A percentile compares a stretch with the other conserved stretches of the same genome.
These are phyloP conservation scores for Euzophera pinguis DNA, from an alignment of 2,888 invertebrate species.

Conservation along the genomic window DNA sequence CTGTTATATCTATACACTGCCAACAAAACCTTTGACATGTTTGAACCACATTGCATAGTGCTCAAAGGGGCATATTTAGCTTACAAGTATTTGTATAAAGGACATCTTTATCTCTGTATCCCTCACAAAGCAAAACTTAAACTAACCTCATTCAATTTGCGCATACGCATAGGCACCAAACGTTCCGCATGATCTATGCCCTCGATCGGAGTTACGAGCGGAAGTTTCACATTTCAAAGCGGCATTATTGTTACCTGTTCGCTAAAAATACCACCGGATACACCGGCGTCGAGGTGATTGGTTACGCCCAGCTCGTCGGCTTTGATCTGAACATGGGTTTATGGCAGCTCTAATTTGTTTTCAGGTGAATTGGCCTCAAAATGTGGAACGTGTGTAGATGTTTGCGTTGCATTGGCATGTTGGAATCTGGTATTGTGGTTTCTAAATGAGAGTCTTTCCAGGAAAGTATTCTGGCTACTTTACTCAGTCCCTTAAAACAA, in stretches of 20 bases:
- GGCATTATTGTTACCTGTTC: constrained; percentile 76
- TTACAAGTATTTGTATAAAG: too few relatives aligned
- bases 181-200: constrained; percentile 8
- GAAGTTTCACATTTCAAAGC: constrained; percentile 77
- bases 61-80: too few relatives aligned
- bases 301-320: constrained; percentile 46
- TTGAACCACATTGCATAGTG: too few relatives aligned
- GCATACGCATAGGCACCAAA: constrained; percentile 10
- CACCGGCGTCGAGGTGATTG: constrained; percentile 18
- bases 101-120: neutral
- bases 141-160: neutral
- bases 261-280: constrained; percentile 55
- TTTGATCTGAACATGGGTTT: constrained; percentile 43
- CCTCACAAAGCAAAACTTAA: neutral
- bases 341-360: neutral
- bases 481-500: too few relatives aligned
- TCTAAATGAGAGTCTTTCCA: too few relatives aligned
- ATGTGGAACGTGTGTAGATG: too few relatives aligned
- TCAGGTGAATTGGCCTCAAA: neutral
- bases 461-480: too few relatives aligned
- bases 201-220: constrained; percentile 58
- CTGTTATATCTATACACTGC: too few relatives aligned
- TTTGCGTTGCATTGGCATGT: too few relatives aligned
- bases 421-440: too few relatives aligned
- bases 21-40: too few relatives aligned